phyloP scores from a whole-genome alignment of 2,888 invertebrate genomes.

The Horisme vitalbata region DNA sequence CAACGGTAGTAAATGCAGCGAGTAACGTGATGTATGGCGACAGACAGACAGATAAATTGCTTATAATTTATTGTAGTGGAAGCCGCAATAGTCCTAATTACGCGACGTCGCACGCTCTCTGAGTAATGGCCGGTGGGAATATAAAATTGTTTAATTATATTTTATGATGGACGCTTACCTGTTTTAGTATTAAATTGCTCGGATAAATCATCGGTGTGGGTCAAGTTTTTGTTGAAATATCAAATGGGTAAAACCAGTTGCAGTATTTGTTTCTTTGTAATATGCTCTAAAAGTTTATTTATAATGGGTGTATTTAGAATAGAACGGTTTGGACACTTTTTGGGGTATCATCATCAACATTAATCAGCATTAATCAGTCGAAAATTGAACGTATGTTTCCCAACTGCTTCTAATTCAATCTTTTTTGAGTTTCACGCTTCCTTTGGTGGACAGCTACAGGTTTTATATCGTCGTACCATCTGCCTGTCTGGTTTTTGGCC shows the following conservation, averaged over 20 bases:
- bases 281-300: too few species aligned
- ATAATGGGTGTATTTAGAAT: too few species aligned
- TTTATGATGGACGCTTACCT: slow-evolving; percentile 19
- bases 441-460: too few species aligned
- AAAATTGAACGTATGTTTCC: too few species aligned
- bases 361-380: too few species aligned
- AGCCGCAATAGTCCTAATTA: slow-evolving; percentile 70
- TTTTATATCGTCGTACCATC: too few species aligned
- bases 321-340: too few species aligned
- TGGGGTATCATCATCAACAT: too few species aligned
- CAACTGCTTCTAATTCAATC: too few species aligned
- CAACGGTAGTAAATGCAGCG: slow-evolving; percentile 67
- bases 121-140: slow-evolving; percentile 47
- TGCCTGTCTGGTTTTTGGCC: too few species aligned
- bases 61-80: slow-evolving; percentile 77
- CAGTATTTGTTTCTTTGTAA: too few species aligned
- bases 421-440: too few species aligned
- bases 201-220: slow-evolving; percentile 10
- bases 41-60: slow-evolving; percentile 80
- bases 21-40: slow-evolving; percentile 73
- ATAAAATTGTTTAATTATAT: slow-evolving; percentile 38
- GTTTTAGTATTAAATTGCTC: slow-evolving; percentile 13
- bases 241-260: slow-evolving; percentile 12
- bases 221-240: slow-evolving; percentile 7
- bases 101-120: slow-evolving; percentile 52